phyloP scores from a whole-genome alignment of 1,140 invertebrate genomes.

The Drosophila insularis region DNA sequence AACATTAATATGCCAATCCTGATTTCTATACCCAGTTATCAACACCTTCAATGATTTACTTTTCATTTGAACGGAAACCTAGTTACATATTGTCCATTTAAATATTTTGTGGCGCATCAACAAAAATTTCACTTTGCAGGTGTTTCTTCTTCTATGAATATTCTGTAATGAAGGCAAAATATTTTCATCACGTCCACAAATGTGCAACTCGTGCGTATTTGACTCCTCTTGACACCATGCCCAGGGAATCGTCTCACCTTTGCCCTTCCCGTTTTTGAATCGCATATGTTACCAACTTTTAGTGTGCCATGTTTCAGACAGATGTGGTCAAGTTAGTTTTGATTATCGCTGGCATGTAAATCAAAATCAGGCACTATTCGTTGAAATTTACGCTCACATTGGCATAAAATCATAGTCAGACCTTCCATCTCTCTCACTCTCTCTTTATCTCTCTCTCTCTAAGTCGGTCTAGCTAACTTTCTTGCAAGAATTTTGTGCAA shows the following conservation, averaged over 20 bases:
- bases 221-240: not conserved
- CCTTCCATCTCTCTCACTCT: not conserved
- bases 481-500: slow-evolving; percentile 60
- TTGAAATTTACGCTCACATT: slow-evolving; percentile 48
- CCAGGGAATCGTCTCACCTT: not conserved
- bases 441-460: slow-evolving; percentile 10
- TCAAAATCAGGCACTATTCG: slow-evolving; percentile 4
- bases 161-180: not conserved
- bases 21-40: too few relatives aligned
- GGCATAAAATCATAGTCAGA: slow-evolving; percentile 45
- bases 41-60: too few relatives aligned
- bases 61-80: too few relatives aligned
- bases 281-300: not conserved
- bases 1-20: too few relatives aligned
- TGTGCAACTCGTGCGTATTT: slow-evolving; percentile 7
- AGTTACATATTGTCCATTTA: too few relatives aligned
- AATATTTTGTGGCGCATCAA: too few relatives aligned
- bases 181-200: slow-evolving; percentile 6
- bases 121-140: too few relatives aligned
- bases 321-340: slow-evolving; percentile 8
- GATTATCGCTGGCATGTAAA: not conserved
- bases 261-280: not conserved
- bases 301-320: not conserved
- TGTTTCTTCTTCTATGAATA: slow-evolving; percentile 11
- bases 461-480: not conserved